Evolutionary conservation across 2,888 invertebrate genomes (phyloP).

Genomic region (Proisotoma minuta): DNA sequence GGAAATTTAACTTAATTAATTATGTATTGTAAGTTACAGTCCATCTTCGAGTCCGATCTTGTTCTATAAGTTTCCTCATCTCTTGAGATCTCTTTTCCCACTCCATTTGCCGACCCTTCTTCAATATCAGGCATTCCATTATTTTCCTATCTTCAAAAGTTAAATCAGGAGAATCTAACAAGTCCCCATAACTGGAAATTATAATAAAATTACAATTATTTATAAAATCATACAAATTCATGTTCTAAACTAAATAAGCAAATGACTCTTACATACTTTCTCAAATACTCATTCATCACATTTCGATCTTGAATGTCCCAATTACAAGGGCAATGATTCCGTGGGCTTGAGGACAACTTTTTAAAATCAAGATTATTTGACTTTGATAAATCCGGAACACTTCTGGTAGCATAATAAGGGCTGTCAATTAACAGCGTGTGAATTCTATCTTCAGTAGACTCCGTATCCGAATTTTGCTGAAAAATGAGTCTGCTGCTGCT

Average conservation of each 20-base stretch:
- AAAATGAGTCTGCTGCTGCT: neutral
- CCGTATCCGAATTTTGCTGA: conserved; percentile 35
- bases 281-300: conserved; percentile 36
- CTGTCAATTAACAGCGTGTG: conserved; percentile 4
- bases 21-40: conserved; percentile 24
- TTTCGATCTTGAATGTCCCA: conserved; percentile 36
- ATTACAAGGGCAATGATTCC: conserved; percentile 42
- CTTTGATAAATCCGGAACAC: conserved; percentile 36
- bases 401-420: conserved; percentile 23
- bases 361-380: conserved; percentile 41
- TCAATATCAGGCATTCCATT: conserved; percentile 42
- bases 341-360: conserved; percentile 34
- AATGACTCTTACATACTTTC: conserved; percentile 23
- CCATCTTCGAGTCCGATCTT: conserved; percentile 33
- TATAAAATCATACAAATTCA: neutral
- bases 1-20: too few species aligned
- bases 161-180: conserved; percentile 30
- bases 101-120: conserved; percentile 43
- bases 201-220: conserved; percentile 1
- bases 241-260: neutral
- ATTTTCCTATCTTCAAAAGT: conserved; percentile 44
- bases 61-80: conserved; percentile 36
- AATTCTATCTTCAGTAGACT: conserved; percentile 33
- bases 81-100: conserved; percentile 44
- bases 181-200: conserved; percentile 34